Evolutionary conservation across 2,888 invertebrate genomes (phyloP), one percentile per base, ranked within the genome.

Genomic region (Chydorus sphaericus): DNA sequence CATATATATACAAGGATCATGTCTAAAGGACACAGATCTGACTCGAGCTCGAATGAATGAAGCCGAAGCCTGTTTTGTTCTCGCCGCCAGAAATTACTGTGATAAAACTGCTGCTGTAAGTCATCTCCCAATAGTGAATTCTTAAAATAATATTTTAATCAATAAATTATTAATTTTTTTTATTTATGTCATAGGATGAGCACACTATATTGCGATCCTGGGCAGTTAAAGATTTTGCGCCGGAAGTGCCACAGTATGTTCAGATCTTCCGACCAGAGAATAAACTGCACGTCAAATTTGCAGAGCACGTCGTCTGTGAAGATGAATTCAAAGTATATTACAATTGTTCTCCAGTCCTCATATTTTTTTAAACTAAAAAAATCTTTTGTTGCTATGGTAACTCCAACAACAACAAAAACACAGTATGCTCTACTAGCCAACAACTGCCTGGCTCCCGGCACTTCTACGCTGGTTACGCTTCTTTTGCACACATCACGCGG

Each of bases 201-300:
- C 83, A 83, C 68, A 83, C 83, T 6, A 82, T 84, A 60, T 71
- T 83, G 57, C 71, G 92, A 63, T 94, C 96, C 10, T 97, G 96
- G 96, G 96, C 96, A 48, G 93, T 97, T 54, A 93, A 96, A 71
- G 97, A 97, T 72, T 97, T 92, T 70, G 94, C 94, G 0, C 96
- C 96, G 23, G 83, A 81, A 66, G 93, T 94, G 60, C 61, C 63
- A 11, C 96, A 96, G 72, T 97, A 96, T 71, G 93, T 97, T 62
- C 96, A 96, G 74, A 93, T 97, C 66, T 97, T 96, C 76, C 80
- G 94, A 66, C 94, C 96, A 55, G 96, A 97, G 73, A 96, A 96
- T 71, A 97, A 97, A 69, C 79, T 97, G 63, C 97, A 97, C 73
- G 96, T 97, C 49, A 93, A 96, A 73, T 97, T 97, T 72, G 97